These are phyloP conservation scores for Choristoneura fumiferana DNA, from an alignment of 1,140 invertebrate genomes.

Conservation along the genomic window DNA sequence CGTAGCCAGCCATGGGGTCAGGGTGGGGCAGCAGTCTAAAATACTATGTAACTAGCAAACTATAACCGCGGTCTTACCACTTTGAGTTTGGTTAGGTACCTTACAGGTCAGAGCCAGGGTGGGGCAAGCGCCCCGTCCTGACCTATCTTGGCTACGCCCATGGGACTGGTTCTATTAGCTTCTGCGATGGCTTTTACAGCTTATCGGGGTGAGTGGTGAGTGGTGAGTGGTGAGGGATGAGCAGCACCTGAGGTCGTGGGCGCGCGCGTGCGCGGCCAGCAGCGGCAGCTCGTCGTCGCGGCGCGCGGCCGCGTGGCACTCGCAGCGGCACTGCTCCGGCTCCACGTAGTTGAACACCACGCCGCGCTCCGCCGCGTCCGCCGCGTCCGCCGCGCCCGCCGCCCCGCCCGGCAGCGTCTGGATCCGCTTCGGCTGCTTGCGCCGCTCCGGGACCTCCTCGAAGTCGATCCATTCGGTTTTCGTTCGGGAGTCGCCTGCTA, in stretches of 20 bases:
- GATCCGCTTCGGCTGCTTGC: conserved; percentile 88
- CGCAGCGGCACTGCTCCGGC: conserved; percentile 90
- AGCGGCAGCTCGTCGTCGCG: conserved; percentile 53
- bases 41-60: too few species aligned
- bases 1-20: too few species aligned
- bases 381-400: conserved; percentile 46
- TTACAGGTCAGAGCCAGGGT: too few species aligned
- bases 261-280: conserved; percentile 34
- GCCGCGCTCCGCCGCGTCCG: conserved; percentile 45
- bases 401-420: conserved; percentile 83
- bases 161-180: too few species aligned
- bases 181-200: too few species aligned
- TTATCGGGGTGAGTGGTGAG: too few species aligned
- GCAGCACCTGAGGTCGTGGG: conserved; percentile 20
- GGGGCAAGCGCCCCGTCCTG: too few species aligned
- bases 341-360: conserved; percentile 87
- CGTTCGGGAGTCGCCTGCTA: conserved; percentile 48
- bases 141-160: too few species aligned
- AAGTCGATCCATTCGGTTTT: conserved; percentile 89
- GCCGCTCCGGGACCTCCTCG: conserved; percentile 89
- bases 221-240: too few species aligned
- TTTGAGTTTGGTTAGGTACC: too few species aligned
- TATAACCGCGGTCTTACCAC: too few species aligned
- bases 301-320: conserved; percentile 84
- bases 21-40: too few species aligned